Conservation (phyloP, 2,888 invertebrate species). For the Ametastegia equiseti region DNA sequence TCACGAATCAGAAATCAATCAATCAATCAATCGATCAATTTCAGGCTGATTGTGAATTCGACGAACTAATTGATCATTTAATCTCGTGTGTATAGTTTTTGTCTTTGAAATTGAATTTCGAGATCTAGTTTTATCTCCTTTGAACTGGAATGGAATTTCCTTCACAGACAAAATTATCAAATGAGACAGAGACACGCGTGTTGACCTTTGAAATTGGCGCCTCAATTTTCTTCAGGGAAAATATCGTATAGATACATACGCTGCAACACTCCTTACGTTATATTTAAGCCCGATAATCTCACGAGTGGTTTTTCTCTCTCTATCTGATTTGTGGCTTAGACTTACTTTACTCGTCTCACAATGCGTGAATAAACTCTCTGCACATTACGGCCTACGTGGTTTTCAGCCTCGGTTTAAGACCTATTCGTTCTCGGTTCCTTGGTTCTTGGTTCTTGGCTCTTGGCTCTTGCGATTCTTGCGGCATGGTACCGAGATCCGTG, state of each 20-base stretch:
- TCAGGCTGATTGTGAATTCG: too few relatives aligned
- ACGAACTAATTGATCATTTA: too few relatives aligned
- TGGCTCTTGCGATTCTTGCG: neutral
- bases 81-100: too few relatives aligned
- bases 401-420: neutral
- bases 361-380: constrained; percentile 34
- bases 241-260: neutral
- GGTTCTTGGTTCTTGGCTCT: neutral
- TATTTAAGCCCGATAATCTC: neutral
- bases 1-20: too few relatives aligned
- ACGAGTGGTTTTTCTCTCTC: constrained; percentile 49
- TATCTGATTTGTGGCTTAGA: constrained; percentile 60
- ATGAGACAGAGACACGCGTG: too few relatives aligned
- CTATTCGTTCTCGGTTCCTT: neutral
- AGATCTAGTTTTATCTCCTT: too few relatives aligned
- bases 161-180: too few relatives aligned
- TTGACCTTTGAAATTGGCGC: too few relatives aligned
- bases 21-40: too few relatives aligned
- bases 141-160: too few relatives aligned
- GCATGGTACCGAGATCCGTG: constrained; percentile 49
- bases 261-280: constrained; percentile 1
- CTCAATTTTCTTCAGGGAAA: neutral
- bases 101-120: too few relatives aligned
- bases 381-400: constrained; percentile 42
- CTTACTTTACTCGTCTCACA: constrained; percentile 55